Evolutionary conservation across 92 coral and sea anemone genomes (phyloP).

Genomic region (Bergia sp.): DNA sequence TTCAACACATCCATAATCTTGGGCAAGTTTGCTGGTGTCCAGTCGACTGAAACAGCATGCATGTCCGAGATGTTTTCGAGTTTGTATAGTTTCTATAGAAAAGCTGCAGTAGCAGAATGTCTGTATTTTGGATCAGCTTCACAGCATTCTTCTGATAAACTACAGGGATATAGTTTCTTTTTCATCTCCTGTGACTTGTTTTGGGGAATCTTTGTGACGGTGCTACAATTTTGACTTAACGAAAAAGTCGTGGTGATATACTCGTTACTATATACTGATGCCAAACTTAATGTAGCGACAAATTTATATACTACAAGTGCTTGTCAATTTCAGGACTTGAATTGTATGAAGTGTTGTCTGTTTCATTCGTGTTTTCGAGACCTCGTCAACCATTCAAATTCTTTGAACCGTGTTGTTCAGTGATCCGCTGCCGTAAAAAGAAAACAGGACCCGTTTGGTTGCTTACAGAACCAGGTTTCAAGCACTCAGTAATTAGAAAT

Average conservation of each 20-base stretch:
- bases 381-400: not conserved
- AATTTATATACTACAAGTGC: not conserved
- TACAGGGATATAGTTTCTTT: too few species aligned
- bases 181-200: not conserved
- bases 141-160: not conserved
- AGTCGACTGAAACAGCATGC: conserved; percentile 6
- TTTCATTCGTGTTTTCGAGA: not conserved
- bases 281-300: not conserved
- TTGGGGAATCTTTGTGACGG: not conserved
- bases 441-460: not conserved
- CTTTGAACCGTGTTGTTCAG: not conserved
- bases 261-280: not conserved
- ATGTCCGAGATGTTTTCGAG: not conserved
- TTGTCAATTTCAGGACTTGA: conserved; percentile 1
- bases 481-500: not conserved
- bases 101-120: not conserved
- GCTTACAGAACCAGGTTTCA: not conserved
- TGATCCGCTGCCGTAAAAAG: not conserved
- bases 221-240: not conserved
- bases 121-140: not conserved
- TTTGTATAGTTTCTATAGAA: conserved; percentile 1
- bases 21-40: conserved; percentile 1
- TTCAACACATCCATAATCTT: not conserved
- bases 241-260: not conserved
- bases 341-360: not conserved